Percentiles rank a stretch among this genome's conserved stretches.
These are phyloP conservation scores for Heteractis magnifica DNA, from an alignment of 92 coral and sea anemone species.

Conservation along the genomic window DNA sequence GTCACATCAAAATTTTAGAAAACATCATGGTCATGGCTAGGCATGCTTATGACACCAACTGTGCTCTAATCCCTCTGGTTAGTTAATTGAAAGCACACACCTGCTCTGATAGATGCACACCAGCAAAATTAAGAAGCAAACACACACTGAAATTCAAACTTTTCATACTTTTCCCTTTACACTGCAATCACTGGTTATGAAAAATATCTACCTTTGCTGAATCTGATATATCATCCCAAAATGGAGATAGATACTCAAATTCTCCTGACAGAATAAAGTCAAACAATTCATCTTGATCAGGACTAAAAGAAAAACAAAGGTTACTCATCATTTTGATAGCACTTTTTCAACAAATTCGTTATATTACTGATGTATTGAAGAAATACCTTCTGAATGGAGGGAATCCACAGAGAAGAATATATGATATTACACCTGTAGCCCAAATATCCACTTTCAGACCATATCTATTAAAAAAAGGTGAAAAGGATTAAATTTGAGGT, in stretches of 20 bases:
- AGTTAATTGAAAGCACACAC: too few species aligned
- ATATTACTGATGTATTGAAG: neutral
- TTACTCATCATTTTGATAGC: neutral
- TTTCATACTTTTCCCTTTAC: too few species aligned
- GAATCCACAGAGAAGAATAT: slow-evolving; percentile 95
- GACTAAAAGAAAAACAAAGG: slow-evolving; percentile 43
- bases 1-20: too few species aligned
- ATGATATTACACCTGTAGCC: slow-evolving; percentile 97
- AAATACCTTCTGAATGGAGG: slow-evolving; percentile 97
- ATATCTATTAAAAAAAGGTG: slow-evolving; percentile 54
- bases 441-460: slow-evolving; percentile 95
- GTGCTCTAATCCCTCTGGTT: too few species aligned
- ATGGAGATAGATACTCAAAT: slow-evolving; percentile 93
- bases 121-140: too few species aligned
- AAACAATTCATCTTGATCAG: slow-evolving; percentile 94
- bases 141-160: too few species aligned
- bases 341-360: too few species aligned
- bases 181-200: too few species aligned
- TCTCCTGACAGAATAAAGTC: slow-evolving; percentile 93
- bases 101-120: too few species aligned
- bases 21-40: too few species aligned
- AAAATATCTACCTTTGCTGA: slow-evolving; percentile 77
- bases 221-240: slow-evolving; percentile 91
- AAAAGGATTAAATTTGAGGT: too few species aligned
- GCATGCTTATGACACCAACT: too few species aligned